A percentile compares a stretch with the other conserved stretches of the same genome.
Evolutionary conservation across 1,140 invertebrate species (phyloP).

Genomic region (Pseudomyrmex flavicornis): DNA sequence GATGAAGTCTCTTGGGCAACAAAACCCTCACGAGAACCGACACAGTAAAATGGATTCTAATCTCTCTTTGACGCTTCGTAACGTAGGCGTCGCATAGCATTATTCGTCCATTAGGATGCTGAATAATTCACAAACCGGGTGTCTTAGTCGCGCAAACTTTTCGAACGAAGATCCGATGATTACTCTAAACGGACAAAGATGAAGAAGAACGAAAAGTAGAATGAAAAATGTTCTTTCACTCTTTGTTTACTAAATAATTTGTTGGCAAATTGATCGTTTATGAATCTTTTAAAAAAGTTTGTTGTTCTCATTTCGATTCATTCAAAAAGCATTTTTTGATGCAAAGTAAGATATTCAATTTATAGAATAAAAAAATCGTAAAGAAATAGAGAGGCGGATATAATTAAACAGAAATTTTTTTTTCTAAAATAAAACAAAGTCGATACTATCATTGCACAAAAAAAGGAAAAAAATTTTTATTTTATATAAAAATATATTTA

Average conservation of each 20-base stretch:
- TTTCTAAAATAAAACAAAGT: no score
- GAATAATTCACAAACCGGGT: constrained; percentile 68
- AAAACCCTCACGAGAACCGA: constrained; percentile 41
- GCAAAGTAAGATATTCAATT: not conserved
- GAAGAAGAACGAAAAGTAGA: not conserved
- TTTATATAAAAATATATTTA: no score
- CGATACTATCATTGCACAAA: no score
- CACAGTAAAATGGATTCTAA: constrained; percentile 67
- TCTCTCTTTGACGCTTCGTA: constrained; percentile 49
- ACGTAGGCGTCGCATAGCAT: constrained; percentile 49
- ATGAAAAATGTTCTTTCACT: not conserved
- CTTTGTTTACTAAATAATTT: not conserved
- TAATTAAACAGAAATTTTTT: no score
- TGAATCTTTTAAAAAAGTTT: no score
- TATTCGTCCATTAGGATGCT: constrained; percentile 68
- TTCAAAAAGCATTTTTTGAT: not conserved
- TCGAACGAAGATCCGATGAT: not conserved
- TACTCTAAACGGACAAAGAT: not conserved
- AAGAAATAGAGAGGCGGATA: no score
- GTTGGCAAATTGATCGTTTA: no score
- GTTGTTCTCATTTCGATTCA: not conserved
- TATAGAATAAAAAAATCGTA: not conserved
- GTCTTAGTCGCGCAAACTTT: constrained; percentile 43
- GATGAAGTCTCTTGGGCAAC: constrained; percentile 27
- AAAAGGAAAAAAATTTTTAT: not conserved